Evolutionary conservation across 2,888 invertebrate species (phyloP), one percentile per base, ranked within the genome.

Genomic region (Adelognathus sp.): DNA sequence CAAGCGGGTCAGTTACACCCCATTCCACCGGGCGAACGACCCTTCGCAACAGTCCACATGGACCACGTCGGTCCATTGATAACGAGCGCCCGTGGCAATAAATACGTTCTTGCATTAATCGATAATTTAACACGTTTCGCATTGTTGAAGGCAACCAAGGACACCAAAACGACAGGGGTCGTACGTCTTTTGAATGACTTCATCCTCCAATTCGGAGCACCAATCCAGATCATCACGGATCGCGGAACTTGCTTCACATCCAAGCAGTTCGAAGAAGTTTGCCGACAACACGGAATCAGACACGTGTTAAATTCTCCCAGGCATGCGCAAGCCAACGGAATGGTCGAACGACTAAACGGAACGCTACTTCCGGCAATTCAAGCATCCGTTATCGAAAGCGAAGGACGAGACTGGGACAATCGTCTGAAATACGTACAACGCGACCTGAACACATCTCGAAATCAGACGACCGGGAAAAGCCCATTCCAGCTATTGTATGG

Each of bases 1-100:
- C 70, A 64, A 69, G 79, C 75, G 3, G 80, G 82, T 31, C 27
- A 61, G 5, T 44, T 84, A 18, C 76, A 84, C 44, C 81, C 83
- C 14, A 78, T 82, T n/a, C 70, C 70, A 0, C 75, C 72, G 1
- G 81, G 76, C n/a, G n/a, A n/a, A 7, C n/a, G 52, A 1, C 64
- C 64, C 0, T 66, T 66, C 36, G 27, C 33, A 1, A n/a, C 11
- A 0, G 33, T 66, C 0, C 52, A 66, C 36, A 2, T 66, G 7
- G 52, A 66, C n/a, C 52, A 66, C n/a, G 21, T 66, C 0, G 64
- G 64, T 0, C 64, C 64, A 1, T 66, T 66, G 6, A 24, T 66
- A 1, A 36, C 52, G 36, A 66, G 64, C 4, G 9, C 21, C 0
- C 24, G 27, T 1, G 64, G 64, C 1, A 52, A 66, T n/a, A n/a